A percentile compares a stretch with the other conserved stretches of the same genome.
phyloP scores from a whole-genome alignment of 2,888 invertebrate genomes.

The Prosapia bicincta region DNA sequence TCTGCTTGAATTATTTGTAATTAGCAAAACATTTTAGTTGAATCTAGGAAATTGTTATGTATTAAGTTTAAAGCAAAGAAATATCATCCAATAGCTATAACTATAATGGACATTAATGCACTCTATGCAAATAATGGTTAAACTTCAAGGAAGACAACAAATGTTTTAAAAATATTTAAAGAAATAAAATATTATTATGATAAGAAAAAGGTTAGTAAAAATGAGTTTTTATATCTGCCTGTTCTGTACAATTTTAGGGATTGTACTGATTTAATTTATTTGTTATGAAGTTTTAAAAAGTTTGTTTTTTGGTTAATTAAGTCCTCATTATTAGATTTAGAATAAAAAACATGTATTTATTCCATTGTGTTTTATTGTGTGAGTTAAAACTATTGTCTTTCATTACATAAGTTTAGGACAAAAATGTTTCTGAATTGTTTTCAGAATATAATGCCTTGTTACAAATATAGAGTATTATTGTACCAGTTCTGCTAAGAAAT shows the following conservation, averaged over 20 bases:
- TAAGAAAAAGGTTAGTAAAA: background rate
- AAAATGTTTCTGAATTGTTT: background rate
- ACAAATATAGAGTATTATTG: background rate
- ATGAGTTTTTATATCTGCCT: background rate
- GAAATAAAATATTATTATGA: too few relatives aligned
- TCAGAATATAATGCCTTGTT: background rate
- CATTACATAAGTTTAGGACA: conserved; percentile 2
- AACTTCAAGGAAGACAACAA: too few relatives aligned
- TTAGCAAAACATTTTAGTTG: too few relatives aligned
- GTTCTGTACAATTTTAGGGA: background rate
- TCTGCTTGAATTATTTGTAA: too few relatives aligned
- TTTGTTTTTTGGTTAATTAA: background rate
- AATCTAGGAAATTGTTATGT: too few relatives aligned
- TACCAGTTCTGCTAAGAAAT: too few relatives aligned
- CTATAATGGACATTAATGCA: too few relatives aligned
- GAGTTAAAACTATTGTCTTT: background rate
- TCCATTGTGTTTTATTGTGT: background rate
- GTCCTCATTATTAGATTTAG: background rate
- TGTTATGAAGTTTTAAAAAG: background rate
- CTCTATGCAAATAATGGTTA: too few relatives aligned
- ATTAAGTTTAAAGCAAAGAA: too few relatives aligned
- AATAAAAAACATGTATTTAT: background rate
- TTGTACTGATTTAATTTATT: background rate
- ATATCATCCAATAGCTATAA: too few relatives aligned
- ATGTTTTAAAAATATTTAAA: too few relatives aligned